A percentile compares a stretch with the other conserved stretches of the same genome.
These are phyloP conservation scores for Rhinophrynus dorsalis DNA, from an alignment of 2,797 vertebrate genomes.

Conservation along the genomic window DNA sequence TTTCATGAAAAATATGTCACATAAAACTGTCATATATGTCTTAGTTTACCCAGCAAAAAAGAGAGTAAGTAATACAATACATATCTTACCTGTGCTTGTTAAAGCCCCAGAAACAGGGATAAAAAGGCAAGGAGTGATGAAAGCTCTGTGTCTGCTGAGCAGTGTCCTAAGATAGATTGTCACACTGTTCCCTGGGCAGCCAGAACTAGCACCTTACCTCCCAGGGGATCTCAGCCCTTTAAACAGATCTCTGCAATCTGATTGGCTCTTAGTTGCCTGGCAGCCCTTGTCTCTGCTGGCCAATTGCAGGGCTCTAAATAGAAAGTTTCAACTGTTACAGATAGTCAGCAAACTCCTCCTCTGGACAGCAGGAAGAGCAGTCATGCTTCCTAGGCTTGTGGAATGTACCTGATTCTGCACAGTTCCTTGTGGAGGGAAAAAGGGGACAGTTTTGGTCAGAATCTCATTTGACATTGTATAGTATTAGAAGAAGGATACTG, in stretches of 20 bases:
- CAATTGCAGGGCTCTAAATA: not conserved
- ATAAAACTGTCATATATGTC: too few species aligned
- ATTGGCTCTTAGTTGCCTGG: conserved; percentile 67
- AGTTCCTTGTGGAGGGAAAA: not conserved
- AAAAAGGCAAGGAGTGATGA: too few species aligned
- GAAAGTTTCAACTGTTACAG: conserved; percentile 5
- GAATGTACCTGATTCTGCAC: not conserved
- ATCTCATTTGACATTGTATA: too few species aligned
- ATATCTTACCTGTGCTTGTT: not conserved
- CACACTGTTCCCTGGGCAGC: conserved; percentile 4
- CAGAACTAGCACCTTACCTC: conserved; percentile 27
- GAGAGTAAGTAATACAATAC: too few species aligned
- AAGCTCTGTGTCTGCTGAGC: not conserved
- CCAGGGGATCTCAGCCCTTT: conserved; percentile 62
- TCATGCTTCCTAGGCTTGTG: not conserved
- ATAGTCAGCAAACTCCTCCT: conserved; percentile 26
- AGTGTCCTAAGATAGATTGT: not conserved
- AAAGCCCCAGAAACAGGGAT: not conserved
- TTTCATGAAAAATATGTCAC: too few species aligned
- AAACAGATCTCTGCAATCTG: conserved; percentile 64
- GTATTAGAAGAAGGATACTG: too few species aligned
- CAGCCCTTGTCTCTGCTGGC: not conserved
- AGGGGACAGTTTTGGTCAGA: too few species aligned
- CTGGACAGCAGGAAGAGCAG: not conserved
- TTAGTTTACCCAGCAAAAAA: too few species aligned